Percentiles rank a stretch among this genome's conserved stretches.
phyloP scores from a whole-genome alignment of 2,888 invertebrate species.

The Pandemis cinnamomeana region DNA sequence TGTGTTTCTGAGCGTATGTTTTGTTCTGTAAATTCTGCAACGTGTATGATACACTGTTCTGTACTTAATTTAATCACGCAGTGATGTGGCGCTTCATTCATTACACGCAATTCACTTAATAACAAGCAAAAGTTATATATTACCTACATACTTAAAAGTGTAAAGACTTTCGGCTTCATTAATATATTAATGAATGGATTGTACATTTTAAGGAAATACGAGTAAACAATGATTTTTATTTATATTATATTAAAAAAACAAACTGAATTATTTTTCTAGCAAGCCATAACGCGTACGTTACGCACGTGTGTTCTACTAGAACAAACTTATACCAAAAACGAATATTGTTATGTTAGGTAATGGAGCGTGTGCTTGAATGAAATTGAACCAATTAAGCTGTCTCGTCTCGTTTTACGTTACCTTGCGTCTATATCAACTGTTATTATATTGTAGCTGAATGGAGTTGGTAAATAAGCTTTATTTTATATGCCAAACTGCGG shows the following conservation, averaged over 20 bases:
- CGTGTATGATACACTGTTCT: conserved; percentile 31
- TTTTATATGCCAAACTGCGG: conserved; percentile 27
- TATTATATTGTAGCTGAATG: background rate
- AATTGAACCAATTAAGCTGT: conserved; percentile 40
- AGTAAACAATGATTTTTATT: background rate
- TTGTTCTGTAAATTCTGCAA: conserved; percentile 35
- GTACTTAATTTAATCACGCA: conserved; percentile 36
- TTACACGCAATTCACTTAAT: conserved; percentile 7
- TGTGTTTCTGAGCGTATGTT: conserved; percentile 31
- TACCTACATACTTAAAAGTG: no score
- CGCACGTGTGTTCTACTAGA: background rate
- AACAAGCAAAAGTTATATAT: background rate
- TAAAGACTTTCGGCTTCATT: background rate
- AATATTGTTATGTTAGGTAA: conserved; percentile 16
- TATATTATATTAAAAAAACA: no score
- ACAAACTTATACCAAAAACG: conserved; percentile 8
- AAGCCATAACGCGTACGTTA: background rate
- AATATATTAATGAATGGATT: background rate
- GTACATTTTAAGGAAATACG: background rate
- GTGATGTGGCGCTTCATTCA: conserved; percentile 31
- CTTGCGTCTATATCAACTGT: background rate
- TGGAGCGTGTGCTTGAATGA: conserved; percentile 21
- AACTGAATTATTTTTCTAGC: background rate
- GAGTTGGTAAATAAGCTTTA: conserved; percentile 8
- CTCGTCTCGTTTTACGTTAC: conserved; percentile 14